These are phyloP conservation scores for Deroptyus accipitrinus DNA, from an alignment of 2,113 vertebrate species.

Conservation along the genomic window DNA sequence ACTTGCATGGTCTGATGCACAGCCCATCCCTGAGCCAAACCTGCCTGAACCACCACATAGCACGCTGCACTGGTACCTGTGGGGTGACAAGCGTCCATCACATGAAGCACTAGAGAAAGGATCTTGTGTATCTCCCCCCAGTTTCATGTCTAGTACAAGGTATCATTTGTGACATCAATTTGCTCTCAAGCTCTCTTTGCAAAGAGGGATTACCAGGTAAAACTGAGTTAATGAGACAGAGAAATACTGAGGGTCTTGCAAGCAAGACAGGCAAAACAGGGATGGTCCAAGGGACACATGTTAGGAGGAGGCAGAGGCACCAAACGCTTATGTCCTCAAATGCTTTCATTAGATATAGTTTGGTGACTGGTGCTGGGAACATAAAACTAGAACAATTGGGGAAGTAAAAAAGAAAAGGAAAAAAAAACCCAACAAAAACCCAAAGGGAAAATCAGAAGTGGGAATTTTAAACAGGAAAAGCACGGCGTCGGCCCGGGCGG, in stretches of 20 bases:
- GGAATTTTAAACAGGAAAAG: slow-evolving; percentile 98
- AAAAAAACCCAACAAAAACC: neutral
- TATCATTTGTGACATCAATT: neutral
- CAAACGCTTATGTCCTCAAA: slow-evolving; percentile 41
- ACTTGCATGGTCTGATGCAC: accelerated
- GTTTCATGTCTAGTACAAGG: neutral
- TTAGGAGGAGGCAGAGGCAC: slow-evolving; percentile 1
- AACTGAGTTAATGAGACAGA: neutral
- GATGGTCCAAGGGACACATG: neutral
- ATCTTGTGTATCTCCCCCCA: neutral
- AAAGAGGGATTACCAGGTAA: neutral
- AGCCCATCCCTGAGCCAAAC: neutral
- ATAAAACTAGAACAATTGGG: slow-evolving; percentile 65
- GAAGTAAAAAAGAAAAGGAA: slow-evolving; percentile 69
- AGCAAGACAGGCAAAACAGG: neutral
- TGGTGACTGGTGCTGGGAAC: slow-evolving; percentile 35
- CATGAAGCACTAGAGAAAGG: neutral
- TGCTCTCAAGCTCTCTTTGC: neutral
- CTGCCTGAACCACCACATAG: neutral
- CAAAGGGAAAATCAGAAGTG: slow-evolving; percentile 87
- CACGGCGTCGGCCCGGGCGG: slow-evolving; percentile 88
- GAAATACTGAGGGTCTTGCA: neutral
- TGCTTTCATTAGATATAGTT: slow-evolving; percentile 72
- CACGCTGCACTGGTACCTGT: accelerated
- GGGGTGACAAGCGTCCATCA: neutral